These are phyloP conservation scores for Hyaena hyaena DNA, from an alignment of 2,113 vertebrate species.

Conservation along the genomic window DNA sequence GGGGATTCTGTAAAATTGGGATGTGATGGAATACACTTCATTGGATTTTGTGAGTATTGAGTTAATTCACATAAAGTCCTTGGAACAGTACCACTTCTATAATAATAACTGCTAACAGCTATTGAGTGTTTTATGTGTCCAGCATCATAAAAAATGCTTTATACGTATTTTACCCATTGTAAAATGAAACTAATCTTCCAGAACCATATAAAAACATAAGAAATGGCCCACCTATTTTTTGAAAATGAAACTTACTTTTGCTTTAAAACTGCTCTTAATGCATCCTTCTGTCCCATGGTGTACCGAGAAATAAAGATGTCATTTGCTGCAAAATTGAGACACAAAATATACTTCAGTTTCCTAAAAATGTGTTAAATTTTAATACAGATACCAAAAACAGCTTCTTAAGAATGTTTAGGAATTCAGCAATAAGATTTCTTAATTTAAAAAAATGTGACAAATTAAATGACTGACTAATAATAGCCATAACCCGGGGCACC, in stretches of 20 bases:
- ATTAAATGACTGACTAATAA: background rate
- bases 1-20: background rate
- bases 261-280: slow-evolving; percentile 87
- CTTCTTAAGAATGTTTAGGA: background rate
- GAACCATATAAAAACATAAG: slow-evolving; percentile 31
- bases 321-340: slow-evolving; percentile 80
- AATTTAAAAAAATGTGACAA: slow-evolving; percentile 26
- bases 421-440: slow-evolving; percentile 27
- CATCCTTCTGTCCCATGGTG: slow-evolving; percentile 88
- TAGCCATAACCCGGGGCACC: background rate
- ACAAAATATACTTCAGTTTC: slow-evolving; percentile 59
- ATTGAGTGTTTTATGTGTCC: background rate
- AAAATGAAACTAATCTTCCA: background rate
- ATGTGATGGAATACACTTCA: background rate
- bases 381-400: slow-evolving; percentile 17
- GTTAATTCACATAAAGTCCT: background rate
- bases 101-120: background rate
- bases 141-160: background rate
- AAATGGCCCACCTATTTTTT: background rate
- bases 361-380: slow-evolving; percentile 41
- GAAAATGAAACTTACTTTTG: slow-evolving; percentile 89
- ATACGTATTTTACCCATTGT: background rate
- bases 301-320: slow-evolving; percentile 92
- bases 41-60: background rate
- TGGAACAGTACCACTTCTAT: background rate